phyloP scores from a whole-genome alignment of 2,888 invertebrate genomes.

The Hetaerina titia region DNA sequence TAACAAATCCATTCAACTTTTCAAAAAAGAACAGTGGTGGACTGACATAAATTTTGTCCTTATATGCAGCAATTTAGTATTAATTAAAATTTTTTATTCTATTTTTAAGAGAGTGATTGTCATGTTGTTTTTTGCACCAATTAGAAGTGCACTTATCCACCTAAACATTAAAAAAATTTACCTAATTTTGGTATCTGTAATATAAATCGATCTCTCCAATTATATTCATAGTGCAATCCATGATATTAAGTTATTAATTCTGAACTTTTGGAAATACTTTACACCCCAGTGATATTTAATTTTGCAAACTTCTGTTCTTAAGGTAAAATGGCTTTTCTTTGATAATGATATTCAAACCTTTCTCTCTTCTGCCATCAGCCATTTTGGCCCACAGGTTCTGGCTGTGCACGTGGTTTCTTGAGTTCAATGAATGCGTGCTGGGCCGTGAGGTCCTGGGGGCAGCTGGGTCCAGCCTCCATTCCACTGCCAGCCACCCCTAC shows the following conservation, averaged over 20 bases:
- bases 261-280: no score
- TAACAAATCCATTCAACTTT: no score
- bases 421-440: constrained; percentile 98
- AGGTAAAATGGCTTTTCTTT: background rate
- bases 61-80: background rate
- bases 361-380: constrained; percentile 79
- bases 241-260: no score
- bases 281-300: background rate
- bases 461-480: constrained; percentile 41
- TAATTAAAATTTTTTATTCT: background rate
- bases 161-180: background rate
- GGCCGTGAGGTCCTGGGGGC: constrained; percentile 92
- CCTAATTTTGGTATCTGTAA: no score
- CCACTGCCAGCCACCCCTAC: constrained; percentile 41
- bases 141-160: background rate
- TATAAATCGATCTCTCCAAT: background rate
- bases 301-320: background rate
- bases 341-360: background rate
- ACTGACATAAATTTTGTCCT: no score
- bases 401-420: constrained; percentile 97
- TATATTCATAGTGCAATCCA: background rate
- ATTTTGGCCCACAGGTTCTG: constrained; percentile 99
- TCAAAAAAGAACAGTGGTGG: no score
- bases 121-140: background rate
- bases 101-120: background rate